Conservation (phyloP, 2,797 vertebrate genomes). For the Amniataba percoides region DNA sequence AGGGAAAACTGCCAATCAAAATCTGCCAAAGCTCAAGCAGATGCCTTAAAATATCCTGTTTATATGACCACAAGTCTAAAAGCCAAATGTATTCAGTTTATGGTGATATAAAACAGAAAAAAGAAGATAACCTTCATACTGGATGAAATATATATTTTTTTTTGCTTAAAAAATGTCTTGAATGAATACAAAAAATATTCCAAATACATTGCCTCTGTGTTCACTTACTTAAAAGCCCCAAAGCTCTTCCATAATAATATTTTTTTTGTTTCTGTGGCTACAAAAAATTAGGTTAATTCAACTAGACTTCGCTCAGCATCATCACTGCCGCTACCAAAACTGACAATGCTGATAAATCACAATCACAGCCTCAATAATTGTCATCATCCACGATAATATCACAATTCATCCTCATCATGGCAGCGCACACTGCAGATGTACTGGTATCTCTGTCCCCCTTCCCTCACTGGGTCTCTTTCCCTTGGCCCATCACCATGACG, state of each 20-base stretch:
- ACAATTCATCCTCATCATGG: conserved; percentile 45
- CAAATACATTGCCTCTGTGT: not conserved
- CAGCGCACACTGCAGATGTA: conserved; percentile 67
- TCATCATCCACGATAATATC: conserved; percentile 33
- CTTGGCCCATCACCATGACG: conserved; percentile 80
- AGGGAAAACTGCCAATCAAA: not conserved
- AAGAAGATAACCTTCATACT: not conserved
- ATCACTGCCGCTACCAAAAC: conserved; percentile 10
- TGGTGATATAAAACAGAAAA: not conserved
- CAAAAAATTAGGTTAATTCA: conserved; percentile 13
- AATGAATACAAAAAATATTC: not conserved
- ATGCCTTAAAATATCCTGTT: not conserved
- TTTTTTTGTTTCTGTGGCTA: not conserved
- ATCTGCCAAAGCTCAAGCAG: not conserved
- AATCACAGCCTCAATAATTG: conserved; percentile 10
- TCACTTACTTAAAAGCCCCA: not conserved
- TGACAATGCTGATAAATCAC: conserved; percentile 24
- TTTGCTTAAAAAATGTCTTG: not conserved
- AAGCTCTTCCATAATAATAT: not conserved
- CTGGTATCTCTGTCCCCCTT: conserved; percentile 69
- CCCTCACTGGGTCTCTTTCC: conserved; percentile 71
- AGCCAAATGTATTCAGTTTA: not conserved
- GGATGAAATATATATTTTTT: not conserved
- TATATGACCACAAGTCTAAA: not conserved
- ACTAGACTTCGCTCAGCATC: conserved; percentile 3